phyloP scores from a whole-genome alignment of 2,113 vertebrate species.

The Poeciliopsis turrubarensis region DNA sequence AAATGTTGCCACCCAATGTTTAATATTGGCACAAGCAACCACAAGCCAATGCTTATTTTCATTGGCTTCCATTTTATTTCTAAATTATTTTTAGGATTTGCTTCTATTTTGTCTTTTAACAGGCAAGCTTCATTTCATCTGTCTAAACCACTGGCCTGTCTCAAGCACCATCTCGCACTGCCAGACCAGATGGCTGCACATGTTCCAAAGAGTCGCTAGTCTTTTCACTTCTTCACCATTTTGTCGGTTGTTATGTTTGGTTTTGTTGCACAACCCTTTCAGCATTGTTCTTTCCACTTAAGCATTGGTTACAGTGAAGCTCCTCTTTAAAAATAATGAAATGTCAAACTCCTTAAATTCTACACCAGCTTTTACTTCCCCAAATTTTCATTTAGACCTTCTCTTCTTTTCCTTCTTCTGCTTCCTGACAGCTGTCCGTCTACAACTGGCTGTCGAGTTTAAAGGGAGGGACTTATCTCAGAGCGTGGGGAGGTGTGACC shows the following conservation, averaged over 20 bases:
- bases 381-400: neutral
- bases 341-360: neutral
- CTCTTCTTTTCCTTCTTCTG: neutral
- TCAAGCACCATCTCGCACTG: no score
- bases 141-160: no score
- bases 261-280: neutral
- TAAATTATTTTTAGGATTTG: no score
- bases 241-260: neutral
- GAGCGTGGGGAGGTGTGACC: conserved; percentile 79
- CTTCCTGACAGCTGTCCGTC: conserved; percentile 40
- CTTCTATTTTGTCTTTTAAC: no score
- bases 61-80: no score
- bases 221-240: no score
- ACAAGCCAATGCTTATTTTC: neutral
- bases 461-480: conserved; percentile 40
- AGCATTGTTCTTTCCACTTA: neutral
- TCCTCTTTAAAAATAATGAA: neutral
- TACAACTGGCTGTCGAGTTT: conserved; percentile 2
- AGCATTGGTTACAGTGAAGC: neutral
- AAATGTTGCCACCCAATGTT: no score
- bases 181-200: no score
- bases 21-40: neutral
- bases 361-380: neutral
- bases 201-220: no score
- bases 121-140: no score